A percentile compares a stretch with the other conserved stretches of the same genome.
Conservation (phyloP, 2,797 vertebrate species). For the Chelon auratus region DNA sequence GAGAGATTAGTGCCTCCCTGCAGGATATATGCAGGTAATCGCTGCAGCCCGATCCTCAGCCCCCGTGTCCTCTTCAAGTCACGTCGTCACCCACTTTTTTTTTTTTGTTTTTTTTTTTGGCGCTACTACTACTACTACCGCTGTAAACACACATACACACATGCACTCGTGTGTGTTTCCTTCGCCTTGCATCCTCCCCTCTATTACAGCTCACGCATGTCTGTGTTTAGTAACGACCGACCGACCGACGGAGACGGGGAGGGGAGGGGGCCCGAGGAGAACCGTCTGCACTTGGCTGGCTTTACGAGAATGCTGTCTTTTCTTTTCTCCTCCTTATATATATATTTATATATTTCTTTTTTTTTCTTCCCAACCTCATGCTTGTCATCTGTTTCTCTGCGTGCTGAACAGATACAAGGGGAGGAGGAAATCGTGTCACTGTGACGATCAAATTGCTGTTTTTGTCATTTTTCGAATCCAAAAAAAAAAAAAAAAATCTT, state of each 20-base stretch:
- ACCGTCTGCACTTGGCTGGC: slow-evolving; percentile 62
- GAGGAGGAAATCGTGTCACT: slow-evolving; percentile 54
- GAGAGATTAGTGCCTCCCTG: slow-evolving; percentile 92
- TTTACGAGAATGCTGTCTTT: slow-evolving; percentile 68
- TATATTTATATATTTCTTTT: neutral
- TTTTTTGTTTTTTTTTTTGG: neutral
- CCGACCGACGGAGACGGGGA: slow-evolving; percentile 15
- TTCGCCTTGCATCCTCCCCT: slow-evolving; percentile 64
- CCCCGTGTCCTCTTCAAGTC: slow-evolving; percentile 56
- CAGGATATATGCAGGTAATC: slow-evolving; percentile 92
- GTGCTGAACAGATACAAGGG: slow-evolving; percentile 77
- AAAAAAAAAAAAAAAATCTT: neutral
- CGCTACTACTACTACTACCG: slow-evolving; percentile 43
- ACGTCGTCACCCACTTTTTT: slow-evolving; percentile 50
- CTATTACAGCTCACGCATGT: slow-evolving; percentile 74
- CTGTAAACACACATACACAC: slow-evolving; percentile 67
- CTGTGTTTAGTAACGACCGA: slow-evolving; percentile 55
- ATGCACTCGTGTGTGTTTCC: slow-evolving; percentile 73
- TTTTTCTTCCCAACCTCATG: slow-evolving; percentile 57
- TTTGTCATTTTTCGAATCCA: neutral
- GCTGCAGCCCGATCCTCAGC: slow-evolving; percentile 74
- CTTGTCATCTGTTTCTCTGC: slow-evolving; percentile 78
- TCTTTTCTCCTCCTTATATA: neutral
- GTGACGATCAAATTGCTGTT: slow-evolving; percentile 13
- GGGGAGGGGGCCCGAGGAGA: slow-evolving; percentile 11